These are phyloP conservation scores for Phylloscopus trochilus DNA, from an alignment of 2,113 vertebrate genomes.

Conservation along the genomic window DNA sequence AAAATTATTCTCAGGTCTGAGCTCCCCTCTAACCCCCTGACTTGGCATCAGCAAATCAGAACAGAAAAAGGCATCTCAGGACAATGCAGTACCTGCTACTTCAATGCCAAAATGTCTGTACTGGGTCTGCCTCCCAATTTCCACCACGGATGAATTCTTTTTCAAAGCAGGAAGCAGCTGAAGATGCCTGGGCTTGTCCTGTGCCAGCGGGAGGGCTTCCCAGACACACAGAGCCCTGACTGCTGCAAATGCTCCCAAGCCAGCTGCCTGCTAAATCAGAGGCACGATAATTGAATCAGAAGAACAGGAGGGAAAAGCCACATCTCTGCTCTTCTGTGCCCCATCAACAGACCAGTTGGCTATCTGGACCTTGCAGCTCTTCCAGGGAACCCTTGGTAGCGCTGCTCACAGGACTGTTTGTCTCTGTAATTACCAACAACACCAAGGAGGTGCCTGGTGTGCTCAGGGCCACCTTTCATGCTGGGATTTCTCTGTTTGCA, in stretches of 20 bases:
- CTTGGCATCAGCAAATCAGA: background rate
- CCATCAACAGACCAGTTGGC: background rate
- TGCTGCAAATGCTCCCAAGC: background rate
- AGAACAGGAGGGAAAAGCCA: background rate
- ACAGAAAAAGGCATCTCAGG: constrained; percentile 16
- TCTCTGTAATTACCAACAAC: background rate
- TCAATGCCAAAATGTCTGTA: background rate
- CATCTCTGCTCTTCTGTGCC: background rate
- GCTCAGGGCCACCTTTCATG: background rate
- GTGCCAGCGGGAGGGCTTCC: background rate
- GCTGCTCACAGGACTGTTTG: background rate
- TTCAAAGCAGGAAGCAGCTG: constrained; percentile 8
- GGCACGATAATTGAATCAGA: background rate
- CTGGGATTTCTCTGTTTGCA: background rate
- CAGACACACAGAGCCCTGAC: background rate
- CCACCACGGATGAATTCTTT: background rate
- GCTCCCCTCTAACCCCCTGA: background rate
- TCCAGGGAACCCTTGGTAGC: background rate
- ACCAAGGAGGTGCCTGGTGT: background rate
- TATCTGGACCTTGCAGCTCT: background rate
- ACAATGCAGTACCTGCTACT: background rate
- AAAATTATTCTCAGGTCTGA: background rate
- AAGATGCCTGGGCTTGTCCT: background rate
- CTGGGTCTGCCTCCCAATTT: constrained; percentile 28
- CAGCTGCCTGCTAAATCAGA: background rate